phyloP scores from a whole-genome alignment of 2,888 invertebrate genomes.

The Caenorhabditis sp. region DNA sequence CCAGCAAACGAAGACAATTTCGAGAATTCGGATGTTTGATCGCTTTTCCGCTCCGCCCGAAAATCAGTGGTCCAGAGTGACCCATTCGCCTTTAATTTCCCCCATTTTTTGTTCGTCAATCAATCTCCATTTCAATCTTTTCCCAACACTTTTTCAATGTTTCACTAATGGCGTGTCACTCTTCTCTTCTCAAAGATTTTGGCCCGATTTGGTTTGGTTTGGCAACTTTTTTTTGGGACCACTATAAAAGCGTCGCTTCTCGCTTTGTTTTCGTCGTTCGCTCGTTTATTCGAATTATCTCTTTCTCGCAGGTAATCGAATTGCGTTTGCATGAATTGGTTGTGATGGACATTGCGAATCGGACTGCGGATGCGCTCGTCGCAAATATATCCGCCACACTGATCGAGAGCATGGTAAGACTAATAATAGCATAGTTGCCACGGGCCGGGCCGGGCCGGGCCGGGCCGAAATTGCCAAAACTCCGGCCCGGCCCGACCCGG shows the following conservation, averaged over 20 bases:
- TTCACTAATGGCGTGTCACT: constrained; percentile 47
- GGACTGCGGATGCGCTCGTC: constrained; percentile 8
- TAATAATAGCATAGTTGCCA: no score
- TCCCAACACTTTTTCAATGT: constrained; percentile 38
- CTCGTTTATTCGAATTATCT: neutral
- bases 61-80: constrained; percentile 20
- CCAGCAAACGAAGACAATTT: no score
- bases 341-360: constrained; percentile 24
- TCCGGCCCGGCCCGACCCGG: no score
- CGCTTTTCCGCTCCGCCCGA: constrained; percentile 3
- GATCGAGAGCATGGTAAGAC: no score
- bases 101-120: no score
- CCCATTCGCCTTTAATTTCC: no score
- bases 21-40: constrained; percentile 37
- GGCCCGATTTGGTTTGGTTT: constrained; percentile 9
- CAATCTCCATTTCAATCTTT: constrained; percentile 32
- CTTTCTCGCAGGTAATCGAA: constrained; percentile 30
- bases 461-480: no score
- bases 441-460: no score
- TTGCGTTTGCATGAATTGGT: constrained; percentile 22
- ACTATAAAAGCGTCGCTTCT: constrained; percentile 16
- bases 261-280: constrained; percentile 3
- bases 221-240: constrained; percentile 39
- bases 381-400: neutral
- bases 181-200: constrained; percentile 27